Evolutionary conservation across 2,797 vertebrate species (phyloP).

Genomic region (Diglossa cyanea): DNA sequence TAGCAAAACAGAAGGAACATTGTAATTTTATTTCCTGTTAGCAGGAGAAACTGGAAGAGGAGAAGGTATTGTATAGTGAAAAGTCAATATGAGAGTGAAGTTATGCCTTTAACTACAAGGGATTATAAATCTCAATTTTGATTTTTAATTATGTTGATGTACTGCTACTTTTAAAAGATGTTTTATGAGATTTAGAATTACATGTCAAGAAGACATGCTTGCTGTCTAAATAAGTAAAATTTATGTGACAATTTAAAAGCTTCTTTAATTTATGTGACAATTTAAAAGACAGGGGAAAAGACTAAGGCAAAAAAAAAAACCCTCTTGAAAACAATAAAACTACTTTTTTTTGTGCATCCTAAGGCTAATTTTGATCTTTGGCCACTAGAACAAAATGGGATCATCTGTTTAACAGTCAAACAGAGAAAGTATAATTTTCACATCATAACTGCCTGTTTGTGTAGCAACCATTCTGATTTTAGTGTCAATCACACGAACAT

Average conservation of each 20-base stretch:
- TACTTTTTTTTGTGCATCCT: background rate
- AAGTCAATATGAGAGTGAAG: background rate
- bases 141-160: conserved; percentile 46
- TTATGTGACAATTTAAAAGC: conserved; percentile 47
- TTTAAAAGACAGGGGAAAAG: background rate
- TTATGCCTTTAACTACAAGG: background rate
- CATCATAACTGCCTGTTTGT: background rate
- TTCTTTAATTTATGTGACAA: conserved; percentile 22
- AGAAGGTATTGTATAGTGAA: background rate
- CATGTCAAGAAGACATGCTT: conserved; percentile 6
- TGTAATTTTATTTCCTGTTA: background rate
- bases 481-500: background rate
- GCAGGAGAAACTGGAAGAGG: background rate
- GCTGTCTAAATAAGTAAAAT: conserved; percentile 54
- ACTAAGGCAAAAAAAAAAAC: background rate
- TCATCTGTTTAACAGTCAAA: background rate
- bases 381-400: background rate
- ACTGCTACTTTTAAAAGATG: conserved; percentile 5
- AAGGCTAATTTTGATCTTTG: background rate
- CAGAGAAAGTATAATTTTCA: background rate
- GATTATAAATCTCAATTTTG: conserved; percentile 23
- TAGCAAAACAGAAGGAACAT: background rate
- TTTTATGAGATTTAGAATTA: conserved; percentile 11
- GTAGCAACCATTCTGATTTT: background rate
- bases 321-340: background rate